phyloP scores from a whole-genome alignment of 1,140 invertebrate genomes.

The Bombus soroeensis region DNA sequence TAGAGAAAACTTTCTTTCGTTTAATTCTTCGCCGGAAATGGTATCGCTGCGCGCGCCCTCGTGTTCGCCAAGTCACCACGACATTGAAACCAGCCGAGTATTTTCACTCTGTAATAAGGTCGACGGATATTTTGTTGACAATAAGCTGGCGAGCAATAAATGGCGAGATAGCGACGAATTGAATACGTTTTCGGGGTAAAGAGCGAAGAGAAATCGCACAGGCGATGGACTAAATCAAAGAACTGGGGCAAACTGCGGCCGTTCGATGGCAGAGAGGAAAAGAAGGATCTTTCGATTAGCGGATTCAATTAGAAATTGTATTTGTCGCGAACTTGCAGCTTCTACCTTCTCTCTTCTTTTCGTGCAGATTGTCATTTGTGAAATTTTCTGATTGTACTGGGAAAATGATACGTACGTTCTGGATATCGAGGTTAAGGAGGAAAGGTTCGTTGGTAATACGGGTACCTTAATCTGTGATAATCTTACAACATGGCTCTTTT shows the following conservation, averaged over 20 bases:
- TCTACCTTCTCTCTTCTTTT: not conserved
- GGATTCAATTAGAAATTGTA: constrained; percentile 49
- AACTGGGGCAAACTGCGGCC: constrained; percentile 45
- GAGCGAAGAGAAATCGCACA: not conserved
- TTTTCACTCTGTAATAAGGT: constrained; percentile 47
- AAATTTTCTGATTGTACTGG: not conserved
- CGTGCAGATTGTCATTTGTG: not conserved
- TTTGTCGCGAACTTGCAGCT: not conserved
- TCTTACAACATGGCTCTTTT: too few species aligned
- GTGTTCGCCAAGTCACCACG: not conserved
- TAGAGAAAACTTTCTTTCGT: constrained; percentile 37
- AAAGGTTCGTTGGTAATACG: too few species aligned
- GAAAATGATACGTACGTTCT: not conserved
- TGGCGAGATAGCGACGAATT: constrained; percentile 31
- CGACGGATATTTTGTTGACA: constrained; percentile 44
- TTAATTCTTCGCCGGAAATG: constrained; percentile 15
- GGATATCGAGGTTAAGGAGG: constrained; percentile 4
- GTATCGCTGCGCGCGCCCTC: not conserved
- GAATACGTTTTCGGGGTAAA: constrained; percentile 25
- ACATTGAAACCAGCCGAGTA: not conserved
- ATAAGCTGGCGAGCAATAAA: constrained; percentile 53
- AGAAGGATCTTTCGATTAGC: constrained; percentile 31
- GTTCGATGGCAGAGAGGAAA: not conserved
- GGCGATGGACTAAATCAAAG: constrained; percentile 33
- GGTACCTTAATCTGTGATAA: too few species aligned